Evolutionary conservation across 2,113 vertebrate genomes (phyloP), one percentile per base, ranked within the genome.

Genomic region (Stomatorhinus ivindoensis): DNA sequence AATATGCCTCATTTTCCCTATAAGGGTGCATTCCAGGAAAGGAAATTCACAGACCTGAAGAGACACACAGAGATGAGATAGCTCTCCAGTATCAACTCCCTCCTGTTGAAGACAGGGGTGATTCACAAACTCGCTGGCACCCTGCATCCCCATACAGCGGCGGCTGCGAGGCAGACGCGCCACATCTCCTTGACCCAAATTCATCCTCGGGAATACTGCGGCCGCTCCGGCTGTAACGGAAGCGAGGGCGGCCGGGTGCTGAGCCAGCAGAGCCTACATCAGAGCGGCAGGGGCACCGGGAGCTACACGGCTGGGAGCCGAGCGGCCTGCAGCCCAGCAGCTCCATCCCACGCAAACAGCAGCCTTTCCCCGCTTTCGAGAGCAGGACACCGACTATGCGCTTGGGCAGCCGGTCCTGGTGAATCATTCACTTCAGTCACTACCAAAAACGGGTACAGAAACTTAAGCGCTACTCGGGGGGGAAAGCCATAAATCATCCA

Each of bases 181-280:
- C 53, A 80, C 90, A 80, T 84, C 44, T 87, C 82, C 76, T 55
- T 86, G 87, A 88, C 90, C 90, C 90, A 90, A 86, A 90, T 90
- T 86, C 85, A 90, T 87, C 90, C 90, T 61, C 76, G 1, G 87
- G 55, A 82, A 85, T 13, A 88, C 80, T 65, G 87, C 87, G 11
- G 89, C 39, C n/a, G 51, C 89, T 69, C 82, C 58, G 61, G 80
- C 90, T 86, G 55, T 86, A 90, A 73, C 80, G 82, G 90, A 90
- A 90, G 87, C 58, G 48, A 86, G 88, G 88, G 58, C 55, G 27
- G 82, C 17, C 58, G 65, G 90, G 87, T 90, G 27, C 39, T 44
- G 76, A 86, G 87, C 82, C 19, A 46, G 53, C 87, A 69, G 87
- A n/a, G 80, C 27, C 39, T 46, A 47, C 84, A 86, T 88, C 58